Base-by-base conservation (phyloP, 2,888 invertebrate genomes). In the Tachina fera region DNA sequence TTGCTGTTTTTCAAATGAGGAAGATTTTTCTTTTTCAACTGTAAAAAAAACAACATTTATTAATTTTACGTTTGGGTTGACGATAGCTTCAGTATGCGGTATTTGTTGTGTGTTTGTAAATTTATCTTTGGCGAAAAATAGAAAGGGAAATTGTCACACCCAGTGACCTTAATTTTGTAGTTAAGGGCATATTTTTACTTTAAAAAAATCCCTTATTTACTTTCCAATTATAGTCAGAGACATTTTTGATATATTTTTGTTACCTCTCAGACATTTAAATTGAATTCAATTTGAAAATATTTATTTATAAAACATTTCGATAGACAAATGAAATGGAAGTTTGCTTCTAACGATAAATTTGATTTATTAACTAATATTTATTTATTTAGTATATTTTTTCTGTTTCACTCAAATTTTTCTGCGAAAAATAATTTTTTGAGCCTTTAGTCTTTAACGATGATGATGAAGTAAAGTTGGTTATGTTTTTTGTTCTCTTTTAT, bases 111-210 rank as follows among this genome's bases (percentile, higher is more conserved):
- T 63, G 56, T 16, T 22, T 3, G 74, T 70, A 2, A 53, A 22
- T 9, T 45, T 70, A 70, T 63, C 43, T 56, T 51, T 19, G 16
- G 43, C n/a, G 49, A 68, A 0, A 60, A 9, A 13, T 39, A 47
- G 58, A 60, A 58, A 70, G 72, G 49, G 56, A 82, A 86, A 86
- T 79, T 86, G 76, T 86, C 83, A 80, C 86, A 83, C 86, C 86
- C 86, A 86, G 83, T 86, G 86, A 86, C 86, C 86, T 86, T 83
- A 86, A 83, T 86, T 80, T 86, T 68, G 58, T 63, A 63, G 71
- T 80, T 83, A 86, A 83, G 86, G 79, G 82, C 79, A 83, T 76
- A 76, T 78, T 71, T 53, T 63, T 43, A 71, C 65, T 49, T 31
- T 31, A 31, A 22, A 16, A 39, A 3, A 49, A 11, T 13, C 43